Conservation (phyloP, 1,140 invertebrate species). For the Drosophila leontia region DNA sequence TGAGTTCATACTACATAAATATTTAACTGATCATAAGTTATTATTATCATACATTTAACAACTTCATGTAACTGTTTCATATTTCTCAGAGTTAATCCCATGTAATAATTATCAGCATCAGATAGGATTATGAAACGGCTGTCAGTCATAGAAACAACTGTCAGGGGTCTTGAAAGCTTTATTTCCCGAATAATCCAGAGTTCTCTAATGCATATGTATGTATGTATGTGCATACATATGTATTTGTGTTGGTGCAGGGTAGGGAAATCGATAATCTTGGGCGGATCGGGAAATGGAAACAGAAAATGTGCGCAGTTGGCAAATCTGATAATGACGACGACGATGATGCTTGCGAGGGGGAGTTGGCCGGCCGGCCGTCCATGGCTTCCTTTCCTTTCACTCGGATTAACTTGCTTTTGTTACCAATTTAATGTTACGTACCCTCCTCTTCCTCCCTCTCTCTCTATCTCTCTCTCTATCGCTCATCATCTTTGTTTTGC, state of each 20-base stretch:
- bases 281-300: constrained; percentile 61
- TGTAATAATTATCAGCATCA: constrained; percentile 11
- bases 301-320: constrained; percentile 70
- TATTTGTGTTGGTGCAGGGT: constrained; percentile 8
- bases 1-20: not conserved
- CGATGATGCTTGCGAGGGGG: constrained; percentile 13
- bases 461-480: constrained; percentile 1
- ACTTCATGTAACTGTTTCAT: not conserved
- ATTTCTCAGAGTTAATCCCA: constrained; percentile 9
- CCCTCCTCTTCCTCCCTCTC: constrained; percentile 16
- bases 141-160: constrained; percentile 9
- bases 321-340: constrained; percentile 24
- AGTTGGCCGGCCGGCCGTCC: constrained; percentile 25
- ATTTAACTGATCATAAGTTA: not conserved
- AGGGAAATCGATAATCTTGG: constrained; percentile 65
- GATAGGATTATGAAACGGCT: not conserved
- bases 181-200: constrained; percentile 4
- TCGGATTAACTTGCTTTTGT: constrained; percentile 37
- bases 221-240: too few relatives aligned
- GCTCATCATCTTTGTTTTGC: constrained; percentile 9
- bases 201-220: constrained; percentile 14
- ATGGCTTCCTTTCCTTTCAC: constrained; percentile 42
- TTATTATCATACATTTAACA: not conserved
- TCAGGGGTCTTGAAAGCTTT: constrained; percentile 20
- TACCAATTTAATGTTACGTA: constrained; percentile 9